phyloP scores from a whole-genome alignment of 2,888 invertebrate genomes.

The Capitulum mitella region DNA sequence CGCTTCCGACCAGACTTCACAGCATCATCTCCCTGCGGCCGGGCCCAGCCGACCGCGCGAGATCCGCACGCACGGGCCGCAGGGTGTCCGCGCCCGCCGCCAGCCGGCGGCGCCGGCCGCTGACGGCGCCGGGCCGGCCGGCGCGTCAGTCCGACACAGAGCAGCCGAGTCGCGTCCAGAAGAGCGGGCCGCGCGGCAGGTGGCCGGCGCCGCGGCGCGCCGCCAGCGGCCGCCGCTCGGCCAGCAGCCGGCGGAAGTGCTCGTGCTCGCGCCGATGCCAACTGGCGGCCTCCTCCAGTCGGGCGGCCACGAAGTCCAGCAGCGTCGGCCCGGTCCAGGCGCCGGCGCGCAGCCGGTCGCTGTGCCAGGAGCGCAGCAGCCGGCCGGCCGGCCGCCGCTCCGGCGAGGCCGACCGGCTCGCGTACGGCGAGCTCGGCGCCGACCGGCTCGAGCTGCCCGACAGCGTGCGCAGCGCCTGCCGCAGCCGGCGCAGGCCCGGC shows the following conservation, averaged over 20 bases:
- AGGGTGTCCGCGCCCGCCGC: background rate
- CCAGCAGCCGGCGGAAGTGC: background rate
- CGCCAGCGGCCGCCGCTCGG: background rate
- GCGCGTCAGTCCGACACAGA: background rate
- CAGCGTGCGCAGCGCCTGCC: background rate
- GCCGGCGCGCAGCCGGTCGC: constrained; percentile 11
- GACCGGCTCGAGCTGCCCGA: background rate
- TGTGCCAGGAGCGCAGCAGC: background rate
- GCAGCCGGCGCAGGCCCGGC: background rate
- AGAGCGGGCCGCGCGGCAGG: background rate
- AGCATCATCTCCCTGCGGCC: background rate
- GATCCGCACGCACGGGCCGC: background rate
- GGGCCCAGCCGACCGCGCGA: background rate
- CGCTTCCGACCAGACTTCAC: too few species aligned
- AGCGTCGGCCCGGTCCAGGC: background rate
- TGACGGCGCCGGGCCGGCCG: background rate
- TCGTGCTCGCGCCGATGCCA: background rate
- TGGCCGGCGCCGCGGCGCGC: background rate
- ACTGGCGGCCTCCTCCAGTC: background rate
- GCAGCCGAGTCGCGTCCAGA: background rate
- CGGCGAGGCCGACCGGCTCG: background rate
- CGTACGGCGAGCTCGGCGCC: constrained; percentile 14
- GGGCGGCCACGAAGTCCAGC: background rate
- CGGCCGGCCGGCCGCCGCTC: constrained; percentile 6
- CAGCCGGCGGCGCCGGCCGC: background rate